Conservation (phyloP, 1,140 invertebrate genomes). For the Bradynema listronoti region DNA sequence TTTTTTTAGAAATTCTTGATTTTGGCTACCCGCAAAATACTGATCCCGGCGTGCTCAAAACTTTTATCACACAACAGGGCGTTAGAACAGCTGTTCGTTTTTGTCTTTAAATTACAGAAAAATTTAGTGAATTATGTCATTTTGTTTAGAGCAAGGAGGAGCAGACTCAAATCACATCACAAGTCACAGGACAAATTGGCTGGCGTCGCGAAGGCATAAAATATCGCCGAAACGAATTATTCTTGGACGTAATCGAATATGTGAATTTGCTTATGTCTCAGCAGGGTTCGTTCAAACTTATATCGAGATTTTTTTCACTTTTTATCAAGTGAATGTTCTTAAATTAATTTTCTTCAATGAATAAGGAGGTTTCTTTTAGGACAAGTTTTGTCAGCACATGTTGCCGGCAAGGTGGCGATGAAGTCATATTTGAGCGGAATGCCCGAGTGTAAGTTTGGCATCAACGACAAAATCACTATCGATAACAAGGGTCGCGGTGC, state of each 20-base stretch:
- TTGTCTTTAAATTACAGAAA: constrained; percentile 3
- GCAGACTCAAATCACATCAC: constrained; percentile 97
- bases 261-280: constrained; percentile 98
- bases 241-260: constrained; percentile 97
- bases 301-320: constrained; percentile 17
- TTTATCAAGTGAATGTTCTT: neutral
- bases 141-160: constrained; percentile 84
- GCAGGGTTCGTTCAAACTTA: constrained; percentile 68
- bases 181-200: constrained; percentile 94
- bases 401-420: constrained; percentile 98
- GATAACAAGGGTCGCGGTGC: constrained; percentile 81
- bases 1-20: constrained; percentile 83
- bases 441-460: constrained; percentile 99
- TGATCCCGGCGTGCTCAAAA: constrained; percentile 95
- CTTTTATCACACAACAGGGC: constrained; percentile 98
- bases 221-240: constrained; percentile 94
- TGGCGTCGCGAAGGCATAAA: constrained; percentile 99
- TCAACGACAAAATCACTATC: constrained; percentile 99
- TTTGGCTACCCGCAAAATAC: constrained; percentile 99
- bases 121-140: neutral
- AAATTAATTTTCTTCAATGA: neutral
- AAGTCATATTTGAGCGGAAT: constrained; percentile 98
- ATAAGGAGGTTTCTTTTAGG: constrained; percentile 63
- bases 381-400: constrained; percentile 95
- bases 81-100: constrained; percentile 74